Percentiles rank a stretch among this genome's conserved stretches.
Evolutionary conservation across 2,113 vertebrate species (phyloP).

Genomic region (Eudorcas thomsonii): DNA sequence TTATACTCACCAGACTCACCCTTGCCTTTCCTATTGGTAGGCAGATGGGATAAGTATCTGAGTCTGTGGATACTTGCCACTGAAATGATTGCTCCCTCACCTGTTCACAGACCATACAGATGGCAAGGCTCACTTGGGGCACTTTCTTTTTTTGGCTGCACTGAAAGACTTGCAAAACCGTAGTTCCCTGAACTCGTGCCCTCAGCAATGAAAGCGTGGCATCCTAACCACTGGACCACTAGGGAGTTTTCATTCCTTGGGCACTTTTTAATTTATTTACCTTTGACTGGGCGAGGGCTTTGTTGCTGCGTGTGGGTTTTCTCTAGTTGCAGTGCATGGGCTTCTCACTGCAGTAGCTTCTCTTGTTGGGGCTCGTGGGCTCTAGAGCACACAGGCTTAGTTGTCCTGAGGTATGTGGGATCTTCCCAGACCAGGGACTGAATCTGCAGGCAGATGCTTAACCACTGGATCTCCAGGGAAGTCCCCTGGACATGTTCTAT

Average conservation of each 20-base stretch:
- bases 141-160: neutral
- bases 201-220: neutral
- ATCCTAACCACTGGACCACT: neutral
- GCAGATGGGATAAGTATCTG: neutral
- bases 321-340: neutral
- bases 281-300: neutral
- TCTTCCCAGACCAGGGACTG: neutral
- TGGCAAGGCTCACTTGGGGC: neutral
- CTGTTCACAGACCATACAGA: neutral
- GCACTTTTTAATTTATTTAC: neutral
- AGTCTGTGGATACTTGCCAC: neutral
- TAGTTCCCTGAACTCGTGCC: neutral
- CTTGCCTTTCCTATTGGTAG: neutral
- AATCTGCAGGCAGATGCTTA: neutral
- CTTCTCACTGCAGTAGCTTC: neutral
- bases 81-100: neutral
- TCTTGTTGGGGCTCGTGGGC: neutral
- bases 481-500: neutral
- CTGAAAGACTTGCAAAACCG: neutral
- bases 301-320: neutral
- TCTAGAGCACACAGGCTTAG: neutral
- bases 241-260: neutral
- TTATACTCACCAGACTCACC: neutral
- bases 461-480: neutral
- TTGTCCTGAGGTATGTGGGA: neutral